A percentile compares a stretch with the other conserved stretches of the same genome.
phyloP scores from a whole-genome alignment of 2,888 invertebrate species.

The Lissocephala sabroskyi region DNA sequence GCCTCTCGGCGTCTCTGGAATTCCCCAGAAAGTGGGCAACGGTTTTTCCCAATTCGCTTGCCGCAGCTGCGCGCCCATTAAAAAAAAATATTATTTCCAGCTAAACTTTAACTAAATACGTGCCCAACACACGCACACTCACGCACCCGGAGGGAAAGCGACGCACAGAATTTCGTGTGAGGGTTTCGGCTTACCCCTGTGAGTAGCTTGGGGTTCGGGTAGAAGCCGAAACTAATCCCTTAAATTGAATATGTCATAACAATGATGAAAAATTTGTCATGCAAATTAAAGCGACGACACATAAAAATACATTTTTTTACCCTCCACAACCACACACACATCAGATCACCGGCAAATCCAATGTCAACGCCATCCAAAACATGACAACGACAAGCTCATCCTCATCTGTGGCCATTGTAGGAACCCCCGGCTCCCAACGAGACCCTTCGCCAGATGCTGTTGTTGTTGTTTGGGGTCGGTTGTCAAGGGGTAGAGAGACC shows the following conservation, averaged over 20 bases:
- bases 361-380: conserved; percentile 51
- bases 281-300: conserved; percentile 57
- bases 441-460: conserved; percentile 23
- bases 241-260: conserved; percentile 64
- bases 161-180: no score
- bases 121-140: no score
- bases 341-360: conserved; percentile 35
- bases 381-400: conserved; percentile 1
- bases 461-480: conserved; percentile 27
- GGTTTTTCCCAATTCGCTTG: no score
- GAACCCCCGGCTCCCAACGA: no score
- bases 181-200: no score
- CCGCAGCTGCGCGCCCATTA: no score
- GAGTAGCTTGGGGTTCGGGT: no score
- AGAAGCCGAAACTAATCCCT: conserved; percentile 42
- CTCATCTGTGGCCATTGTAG: conserved; percentile 16
- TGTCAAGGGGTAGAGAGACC: background rate
- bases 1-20: no score
- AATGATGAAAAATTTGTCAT: conserved; percentile 59
- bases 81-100: no score
- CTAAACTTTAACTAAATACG: no score
- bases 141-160: no score
- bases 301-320: conserved; percentile 11
- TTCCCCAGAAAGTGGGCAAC: no score
- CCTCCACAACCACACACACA: conserved; percentile 23